phyloP scores from a whole-genome alignment of 2,113 vertebrate genomes.

The Cynopterus brachyotis region DNA sequence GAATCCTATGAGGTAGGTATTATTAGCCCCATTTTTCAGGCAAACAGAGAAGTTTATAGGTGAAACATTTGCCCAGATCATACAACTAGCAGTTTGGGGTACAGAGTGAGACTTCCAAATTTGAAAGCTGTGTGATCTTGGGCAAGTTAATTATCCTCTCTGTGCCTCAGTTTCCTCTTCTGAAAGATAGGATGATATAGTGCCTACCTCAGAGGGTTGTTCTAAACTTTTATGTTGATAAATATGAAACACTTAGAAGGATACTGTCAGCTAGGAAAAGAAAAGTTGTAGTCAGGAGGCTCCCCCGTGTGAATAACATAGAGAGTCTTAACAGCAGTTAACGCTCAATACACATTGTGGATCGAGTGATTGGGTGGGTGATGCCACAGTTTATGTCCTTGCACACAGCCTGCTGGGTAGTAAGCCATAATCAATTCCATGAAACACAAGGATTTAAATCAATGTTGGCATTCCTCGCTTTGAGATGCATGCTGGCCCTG shows the following conservation, averaged over 20 bases:
- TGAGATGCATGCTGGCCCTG: not conserved
- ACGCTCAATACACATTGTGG: fast-evolving
- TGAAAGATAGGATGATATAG: not conserved
- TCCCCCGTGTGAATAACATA: not conserved
- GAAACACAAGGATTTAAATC: not conserved
- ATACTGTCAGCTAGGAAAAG: not conserved
- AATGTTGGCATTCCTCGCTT: not conserved
- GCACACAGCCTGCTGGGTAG: not conserved
- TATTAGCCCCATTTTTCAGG: not conserved
- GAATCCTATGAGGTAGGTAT: not conserved
- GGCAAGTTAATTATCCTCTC: not conserved
- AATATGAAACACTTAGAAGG: not conserved
- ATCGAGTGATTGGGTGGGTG: not conserved
- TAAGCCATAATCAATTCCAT: not conserved
- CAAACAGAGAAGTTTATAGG: not conserved
- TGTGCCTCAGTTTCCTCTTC: conserved; percentile 36
- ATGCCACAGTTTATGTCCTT: not conserved
- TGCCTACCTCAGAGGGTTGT: not conserved
- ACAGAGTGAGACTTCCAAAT: not conserved
- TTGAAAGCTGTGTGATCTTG: not conserved
- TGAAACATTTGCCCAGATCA: not conserved
- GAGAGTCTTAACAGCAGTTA: not conserved
- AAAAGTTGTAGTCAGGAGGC: not conserved
- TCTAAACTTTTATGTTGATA: not conserved
- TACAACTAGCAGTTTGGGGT: not conserved